Evolutionary conservation across 2,888 invertebrate species (phyloP), one percentile per base, ranked within the genome.

Genomic region (Dinocampus coccinellae): DNA sequence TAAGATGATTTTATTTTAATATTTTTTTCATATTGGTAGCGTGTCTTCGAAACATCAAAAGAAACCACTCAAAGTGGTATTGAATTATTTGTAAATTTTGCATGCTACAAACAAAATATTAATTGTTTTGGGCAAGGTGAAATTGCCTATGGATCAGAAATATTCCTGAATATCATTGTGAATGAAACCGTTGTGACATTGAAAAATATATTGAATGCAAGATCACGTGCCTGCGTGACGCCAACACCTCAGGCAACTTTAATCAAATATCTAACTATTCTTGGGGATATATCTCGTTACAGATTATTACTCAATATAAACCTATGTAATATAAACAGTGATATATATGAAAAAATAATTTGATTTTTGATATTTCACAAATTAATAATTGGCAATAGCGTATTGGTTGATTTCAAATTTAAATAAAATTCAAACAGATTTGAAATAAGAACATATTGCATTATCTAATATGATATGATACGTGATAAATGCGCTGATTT

Each of bases 101-200:
- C 68, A 7, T 76, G 73, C 55, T 33, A 74, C 6, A 57, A 57
- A 0, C 26, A 65, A 0, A 62, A 34, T n/a, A 16, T 20, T 9
- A 34, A 69, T 22, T 78, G 77, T 34, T 9, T 53, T 20, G 80
- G 80, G 1, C 53, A 71, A 42, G 81, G 82, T 24, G 64, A 69
- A 62, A 75, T 81, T 58, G 79, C 76, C 61, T 82, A 78, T 60
- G 79, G 78, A 36, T 39, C 24, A 1, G 73, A 70, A 13, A 69
- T 61, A 26, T 78, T 75, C 61, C 67, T 78, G 16, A n/a, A 9
- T 2, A 24, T 78, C 2, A 55, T 2, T 9, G 68, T 73, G 1
- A 75, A 60, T 29, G 16, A 63, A 2, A 68, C 67, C 13, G 47
- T n/a, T 16, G 6, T 79, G 0, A 26, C 60, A 3, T 39, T 80